A percentile compares a stretch with the other conserved stretches of the same genome.
These are phyloP conservation scores for Tuta absoluta DNA, from an alignment of 2,888 invertebrate genomes.

Conservation along the genomic window DNA sequence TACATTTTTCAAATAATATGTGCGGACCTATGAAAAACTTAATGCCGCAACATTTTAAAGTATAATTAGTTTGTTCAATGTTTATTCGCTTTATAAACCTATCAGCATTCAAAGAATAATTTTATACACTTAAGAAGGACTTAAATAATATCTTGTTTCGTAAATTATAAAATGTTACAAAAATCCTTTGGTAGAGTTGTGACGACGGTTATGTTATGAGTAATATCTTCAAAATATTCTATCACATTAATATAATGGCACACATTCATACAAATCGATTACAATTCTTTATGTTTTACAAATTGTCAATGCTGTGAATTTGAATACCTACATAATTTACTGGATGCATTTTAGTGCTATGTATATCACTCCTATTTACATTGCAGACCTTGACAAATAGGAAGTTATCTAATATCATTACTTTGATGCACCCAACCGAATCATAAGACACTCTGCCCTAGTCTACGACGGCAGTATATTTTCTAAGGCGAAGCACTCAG, in stretches of 20 bases:
- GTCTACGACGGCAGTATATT: slow-evolving; percentile 56
- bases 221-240: slow-evolving; percentile 53
- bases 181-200: not conserved
- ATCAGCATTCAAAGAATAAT: no score
- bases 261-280: slow-evolving; percentile 40
- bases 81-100: no score
- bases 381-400: slow-evolving; percentile 50
- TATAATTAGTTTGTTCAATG: no score
- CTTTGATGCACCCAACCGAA: slow-evolving; percentile 54
- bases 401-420: slow-evolving; percentile 45
- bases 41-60: no score
- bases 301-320: slow-evolving; percentile 11
- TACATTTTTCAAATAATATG: no score
- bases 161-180: not conserved
- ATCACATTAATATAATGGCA: slow-evolving; percentile 40
- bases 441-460: slow-evolving; percentile 56
- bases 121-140: no score
- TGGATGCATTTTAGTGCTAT: slow-evolving; percentile 24
- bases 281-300: slow-evolving; percentile 32
- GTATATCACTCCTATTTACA: slow-evolving; percentile 53
- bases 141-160: not conserved
- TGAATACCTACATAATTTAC: slow-evolving; percentile 30
- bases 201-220: not conserved
- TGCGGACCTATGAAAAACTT: no score
- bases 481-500: slow-evolving; percentile 59